Conservation (phyloP, 2,113 vertebrate genomes). For the Phylloscopus trochiloides region DNA sequence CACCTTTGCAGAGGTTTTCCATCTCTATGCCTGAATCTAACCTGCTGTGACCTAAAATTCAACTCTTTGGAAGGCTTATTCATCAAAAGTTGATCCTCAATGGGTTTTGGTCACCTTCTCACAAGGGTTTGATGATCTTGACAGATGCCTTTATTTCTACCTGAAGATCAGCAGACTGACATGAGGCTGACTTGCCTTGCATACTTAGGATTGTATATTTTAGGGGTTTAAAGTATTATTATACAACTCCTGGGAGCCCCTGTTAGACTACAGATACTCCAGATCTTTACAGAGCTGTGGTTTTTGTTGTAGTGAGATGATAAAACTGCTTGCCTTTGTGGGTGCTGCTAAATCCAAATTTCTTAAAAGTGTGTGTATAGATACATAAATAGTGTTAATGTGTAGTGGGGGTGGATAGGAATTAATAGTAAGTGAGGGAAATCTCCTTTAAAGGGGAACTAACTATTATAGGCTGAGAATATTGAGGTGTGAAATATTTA, state of each 20-base stretch:
- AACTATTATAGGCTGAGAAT: not conserved
- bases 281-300: not conserved
- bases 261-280: not conserved
- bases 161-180: not conserved
- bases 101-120: not conserved
- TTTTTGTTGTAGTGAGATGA: not conserved
- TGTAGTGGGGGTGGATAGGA: not conserved
- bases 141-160: not conserved
- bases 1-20: not conserved
- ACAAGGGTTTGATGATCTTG: not conserved
- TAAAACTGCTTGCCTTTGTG: not conserved
- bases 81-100: not conserved
- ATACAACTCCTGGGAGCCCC: not conserved
- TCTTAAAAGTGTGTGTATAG: not conserved
- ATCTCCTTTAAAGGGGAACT: not conserved
- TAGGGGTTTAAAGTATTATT: not conserved
- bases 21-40: not conserved
- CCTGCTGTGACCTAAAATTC: not conserved
- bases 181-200: not conserved
- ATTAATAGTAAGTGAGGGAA: not conserved
- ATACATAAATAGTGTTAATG: not conserved
- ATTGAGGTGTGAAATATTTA: not conserved
- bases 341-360: not conserved
- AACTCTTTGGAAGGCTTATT: not conserved
- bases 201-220: not conserved